A percentile compares a stretch with the other conserved stretches of the same genome.
Evolutionary conservation across 1,140 invertebrate genomes (phyloP).

Genomic region (Venturia canescens): DNA sequence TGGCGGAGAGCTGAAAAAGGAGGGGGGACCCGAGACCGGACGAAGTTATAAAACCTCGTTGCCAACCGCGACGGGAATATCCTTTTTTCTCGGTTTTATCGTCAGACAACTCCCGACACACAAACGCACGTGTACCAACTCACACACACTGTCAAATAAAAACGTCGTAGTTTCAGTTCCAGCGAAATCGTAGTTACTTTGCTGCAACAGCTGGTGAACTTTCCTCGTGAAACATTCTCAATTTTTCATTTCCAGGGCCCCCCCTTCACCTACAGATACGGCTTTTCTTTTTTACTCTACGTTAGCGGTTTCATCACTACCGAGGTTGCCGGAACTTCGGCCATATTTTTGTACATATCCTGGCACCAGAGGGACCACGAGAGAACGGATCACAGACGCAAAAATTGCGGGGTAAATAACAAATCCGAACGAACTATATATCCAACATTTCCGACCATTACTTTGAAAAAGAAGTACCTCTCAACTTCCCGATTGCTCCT

Average conservation of each 20-base stretch:
- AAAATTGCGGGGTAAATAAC: slow-evolving; percentile 68
- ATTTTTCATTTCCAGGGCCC: slow-evolving; percentile 80
- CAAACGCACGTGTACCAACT: not conserved
- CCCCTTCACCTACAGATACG: slow-evolving; percentile 90
- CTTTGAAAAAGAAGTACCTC: too few species aligned
- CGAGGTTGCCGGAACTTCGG: slow-evolving; percentile 89
- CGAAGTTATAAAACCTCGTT: slow-evolving; percentile 32
- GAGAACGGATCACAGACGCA: slow-evolving; percentile 70
- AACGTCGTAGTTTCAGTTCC: not conserved
- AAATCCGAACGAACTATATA: not conserved
- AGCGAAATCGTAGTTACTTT: slow-evolving; percentile 14
- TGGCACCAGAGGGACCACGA: slow-evolving; percentile 81
- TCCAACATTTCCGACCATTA: too few species aligned
- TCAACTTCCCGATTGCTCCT: too few species aligned
- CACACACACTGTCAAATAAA: not conserved
- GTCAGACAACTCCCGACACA: not conserved
- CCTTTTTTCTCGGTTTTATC: slow-evolving; percentile 27
- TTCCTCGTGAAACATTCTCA: slow-evolving; percentile 27
- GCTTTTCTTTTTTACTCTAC: slow-evolving; percentile 91
- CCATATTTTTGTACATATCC: slow-evolving; percentile 91
- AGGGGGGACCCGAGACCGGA: not conserved
- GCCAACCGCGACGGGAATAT: slow-evolving; percentile 16
- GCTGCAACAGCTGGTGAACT: not conserved
- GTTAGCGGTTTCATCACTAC: slow-evolving; percentile 89
- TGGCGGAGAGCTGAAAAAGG: not conserved